These are phyloP conservation scores for Grantiella picta DNA, from an alignment of 2,113 vertebrate species.

Conservation along the genomic window DNA sequence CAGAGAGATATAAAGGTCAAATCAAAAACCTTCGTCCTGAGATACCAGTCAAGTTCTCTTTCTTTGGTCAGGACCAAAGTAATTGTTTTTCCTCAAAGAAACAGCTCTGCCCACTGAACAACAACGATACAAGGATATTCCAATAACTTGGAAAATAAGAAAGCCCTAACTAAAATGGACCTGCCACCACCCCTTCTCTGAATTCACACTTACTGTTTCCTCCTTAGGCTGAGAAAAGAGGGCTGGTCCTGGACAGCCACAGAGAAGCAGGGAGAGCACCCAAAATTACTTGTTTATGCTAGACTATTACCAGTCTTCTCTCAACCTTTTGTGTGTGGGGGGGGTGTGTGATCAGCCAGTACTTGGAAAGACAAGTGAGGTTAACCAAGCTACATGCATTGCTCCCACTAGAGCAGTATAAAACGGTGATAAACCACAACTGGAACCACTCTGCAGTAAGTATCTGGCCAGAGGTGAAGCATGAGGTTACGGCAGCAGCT, in stretches of 20 bases:
- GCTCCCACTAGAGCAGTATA: conserved; percentile 36
- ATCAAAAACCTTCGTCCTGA: background rate
- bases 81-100: background rate
- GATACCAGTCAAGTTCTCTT: background rate
- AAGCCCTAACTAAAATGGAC: background rate
- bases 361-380: conserved; percentile 17
- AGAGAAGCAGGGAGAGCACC: background rate
- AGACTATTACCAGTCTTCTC: background rate
- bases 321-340: background rate
- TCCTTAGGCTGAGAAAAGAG: background rate
- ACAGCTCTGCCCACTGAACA: background rate
- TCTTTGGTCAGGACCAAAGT: background rate
- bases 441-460: background rate
- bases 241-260: background rate
- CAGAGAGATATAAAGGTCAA: background rate
- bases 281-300: background rate
- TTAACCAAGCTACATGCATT: conserved; percentile 40
- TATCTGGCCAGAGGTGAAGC: conserved; percentile 1
- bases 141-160: background rate
- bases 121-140: background rate
- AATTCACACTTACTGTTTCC: background rate
- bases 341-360: background rate
- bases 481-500: background rate
- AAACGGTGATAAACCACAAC: conserved; percentile 38
- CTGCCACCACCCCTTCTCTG: background rate